Base-by-base conservation (phyloP, 2,888 invertebrate genomes). In the Chironomus riparius region DNA sequence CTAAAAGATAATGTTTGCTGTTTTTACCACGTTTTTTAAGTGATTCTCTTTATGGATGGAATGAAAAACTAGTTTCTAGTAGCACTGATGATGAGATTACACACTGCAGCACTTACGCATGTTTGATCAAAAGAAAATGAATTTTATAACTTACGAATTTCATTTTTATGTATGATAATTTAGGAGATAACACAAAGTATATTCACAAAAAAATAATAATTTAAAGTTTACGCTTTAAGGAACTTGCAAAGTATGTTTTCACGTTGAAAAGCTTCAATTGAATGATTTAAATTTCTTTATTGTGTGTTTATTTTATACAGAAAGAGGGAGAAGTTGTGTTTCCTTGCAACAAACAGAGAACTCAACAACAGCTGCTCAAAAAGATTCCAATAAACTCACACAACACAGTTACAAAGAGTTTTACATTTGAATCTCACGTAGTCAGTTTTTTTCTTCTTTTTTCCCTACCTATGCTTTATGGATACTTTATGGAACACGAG, bases 271-370 rank as follows among this genome's bases (percentile, higher is more conserved):
- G 72, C 72, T 72, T 62, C 48, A 61, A 72, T 72, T 28, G 72
- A 72, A 72, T 72, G 72, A 72, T 72, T 72, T 72, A 22, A 72
- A 72, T 72, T 50, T 62, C 72, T 72, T 72, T 72, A 72, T 72
- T 72, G 72, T 72, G 15, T 38, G 61, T 72, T 72, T 50, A 62
- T 72, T 72, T 72, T 72, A 72, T 72, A 72, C 72, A 38, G 62
- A 62, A 62, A 72, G 61, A 28, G 72, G 61, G 61, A 72, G 72
- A 70, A 70, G 70, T 22, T 22, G 22, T 70, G 70, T 70, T 70
- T 70, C 70, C 70, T 70, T 70, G 70, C 70, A 38, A 38, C 7
- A 13, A 13, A 28, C 13, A 13, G 71, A 22, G 71, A 50, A 56
- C 68, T 28, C n/a, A 15, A 18, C n/a, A 15, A 18, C 50, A 71